Conservation (phyloP, 92 coral and sea anemone species). For the Anthopleura xanthogrammica region DNA sequence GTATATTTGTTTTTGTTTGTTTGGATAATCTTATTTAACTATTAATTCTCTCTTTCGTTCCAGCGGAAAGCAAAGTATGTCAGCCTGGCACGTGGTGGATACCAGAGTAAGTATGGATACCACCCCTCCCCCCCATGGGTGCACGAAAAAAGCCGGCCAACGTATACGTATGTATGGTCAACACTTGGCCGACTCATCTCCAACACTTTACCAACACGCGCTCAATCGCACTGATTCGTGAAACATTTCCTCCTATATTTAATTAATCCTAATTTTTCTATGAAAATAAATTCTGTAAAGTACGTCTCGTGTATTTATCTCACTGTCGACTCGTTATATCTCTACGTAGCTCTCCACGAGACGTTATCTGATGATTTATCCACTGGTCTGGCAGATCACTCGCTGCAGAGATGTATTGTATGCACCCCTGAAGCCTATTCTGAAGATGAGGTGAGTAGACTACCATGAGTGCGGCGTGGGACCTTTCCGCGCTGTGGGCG, state of each 20-base stretch:
- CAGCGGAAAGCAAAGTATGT: conserved; percentile 94
- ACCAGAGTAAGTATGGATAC: conserved; percentile 58
- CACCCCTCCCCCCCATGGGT: too few relatives aligned
- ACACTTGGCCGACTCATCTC: too few relatives aligned
- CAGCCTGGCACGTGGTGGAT: conserved; percentile 91
- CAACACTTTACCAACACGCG: too few relatives aligned
- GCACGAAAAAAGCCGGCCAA: background rate
- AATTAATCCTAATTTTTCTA: too few relatives aligned
- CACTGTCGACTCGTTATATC: background rate
- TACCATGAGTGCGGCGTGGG: too few relatives aligned
- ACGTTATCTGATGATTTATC: conserved; percentile 80
- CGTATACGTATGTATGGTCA: too few relatives aligned
- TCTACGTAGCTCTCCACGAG: conserved; percentile 79
- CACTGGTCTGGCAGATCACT: conserved; percentile 80
- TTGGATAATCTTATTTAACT: background rate
- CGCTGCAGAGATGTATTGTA: conserved; percentile 77
- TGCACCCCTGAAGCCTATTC: conserved; percentile 89
- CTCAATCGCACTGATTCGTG: too few relatives aligned
- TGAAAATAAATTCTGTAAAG: too few relatives aligned
- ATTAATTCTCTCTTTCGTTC: conserved; percentile 18
- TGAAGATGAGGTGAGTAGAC: conserved; percentile 75
- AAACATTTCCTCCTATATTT: too few relatives aligned
- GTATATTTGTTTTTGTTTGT: background rate
- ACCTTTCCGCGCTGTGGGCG: too few relatives aligned
- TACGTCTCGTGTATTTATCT: background rate